Base-by-base conservation (phyloP, 2,113 vertebrate genomes). In the Trichechus manatus region DNA sequence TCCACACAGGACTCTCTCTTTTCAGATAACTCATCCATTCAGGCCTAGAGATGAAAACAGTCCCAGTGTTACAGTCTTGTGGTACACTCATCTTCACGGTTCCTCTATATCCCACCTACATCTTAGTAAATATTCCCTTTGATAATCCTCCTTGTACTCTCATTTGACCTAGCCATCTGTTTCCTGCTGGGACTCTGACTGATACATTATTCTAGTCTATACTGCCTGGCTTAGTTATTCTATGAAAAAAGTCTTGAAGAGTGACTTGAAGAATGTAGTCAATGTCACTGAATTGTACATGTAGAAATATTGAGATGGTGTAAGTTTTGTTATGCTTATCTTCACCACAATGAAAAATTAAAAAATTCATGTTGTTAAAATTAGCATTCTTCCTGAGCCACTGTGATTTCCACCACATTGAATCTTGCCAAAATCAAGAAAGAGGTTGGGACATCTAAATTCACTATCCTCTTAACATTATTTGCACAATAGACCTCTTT, bases 101-200 rank as follows among this genome's bases (percentile, higher is more conserved):
- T n/a, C 39, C 27, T 50, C 50, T 77, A 23, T 53, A 44, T 66
- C 72, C 78, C 29, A 85, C 22, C 9, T 19, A 15, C 42, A 87
- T 70, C n/a, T 97, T 75, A 74, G 27, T 61, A 80, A 92, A 36
- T 23, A 53, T 14, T 25, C 33, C 29, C 63, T 88, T 94, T 59
- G 61, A 74, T 39, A 20, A 63, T 22, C 27, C 7, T 63, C 39
- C 27, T 86, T 82, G 31, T 70, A 31, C 50, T 44, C 66, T 77
- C 81, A 6, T n/a, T 19, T 14, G 33, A 59, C 50, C 23, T 8
- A 74, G 17, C 10, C 59, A 19, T 27, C 31, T 50, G 0, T 70
- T 80, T 84, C 84, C 93, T 92, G 47, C 9, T 22, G 0, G 1
- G 5, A 44, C 20, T 9, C 27, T 64, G 50, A 82, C 2, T 5